Evolutionary conservation across 2,113 vertebrate genomes (phyloP), one percentile per base, ranked within the genome.

Genomic region (Brachyhypopomus occidentalis): DNA sequence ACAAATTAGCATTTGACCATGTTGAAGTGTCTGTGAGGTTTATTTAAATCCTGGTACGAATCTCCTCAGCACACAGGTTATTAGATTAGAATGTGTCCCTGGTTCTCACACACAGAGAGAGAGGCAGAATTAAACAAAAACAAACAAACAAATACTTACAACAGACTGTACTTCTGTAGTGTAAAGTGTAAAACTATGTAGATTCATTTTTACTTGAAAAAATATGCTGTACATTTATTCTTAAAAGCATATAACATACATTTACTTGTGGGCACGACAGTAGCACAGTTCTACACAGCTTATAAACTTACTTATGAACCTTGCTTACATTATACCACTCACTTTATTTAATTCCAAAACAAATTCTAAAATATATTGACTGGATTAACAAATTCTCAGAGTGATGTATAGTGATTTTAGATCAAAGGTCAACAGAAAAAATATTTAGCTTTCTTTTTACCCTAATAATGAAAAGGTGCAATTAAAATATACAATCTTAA

Each of bases 51-150:
- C 22, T 45, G 48, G 27, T 78, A 58, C 41, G 34, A 70, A 38
- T 16, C n/a, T n/a, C 11, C 69, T 25, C 5, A 70, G 16, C 16
- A 78, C 45, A 69, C 52, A 4, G 30, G 56, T 69, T 63, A 78
- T 23, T 69, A 56, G 64, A 71, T 41, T 78, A 38, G 36, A 60
- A 23, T 45, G 59, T 72, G 34, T 72, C 71, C 77, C 77, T 27
- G 69, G 59, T 79, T 79, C 55, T 70, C 48, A 70, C 48, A 58
- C 16, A 78, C 30, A 69, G 27, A 70, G 41, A 70, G 22, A 55
- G 69, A 30, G 77, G n/a, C 38, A 55, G 77, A 60, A 14, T 23
- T 3, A 2, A 52, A 52, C 9, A 52, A 52, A 52, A 0, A 14
- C 7, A 14, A 52, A 2, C 9, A 14, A 52, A 52, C 1, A 52